phyloP scores from a whole-genome alignment of 2,888 invertebrate genomes.

The Thera obeliscata region DNA sequence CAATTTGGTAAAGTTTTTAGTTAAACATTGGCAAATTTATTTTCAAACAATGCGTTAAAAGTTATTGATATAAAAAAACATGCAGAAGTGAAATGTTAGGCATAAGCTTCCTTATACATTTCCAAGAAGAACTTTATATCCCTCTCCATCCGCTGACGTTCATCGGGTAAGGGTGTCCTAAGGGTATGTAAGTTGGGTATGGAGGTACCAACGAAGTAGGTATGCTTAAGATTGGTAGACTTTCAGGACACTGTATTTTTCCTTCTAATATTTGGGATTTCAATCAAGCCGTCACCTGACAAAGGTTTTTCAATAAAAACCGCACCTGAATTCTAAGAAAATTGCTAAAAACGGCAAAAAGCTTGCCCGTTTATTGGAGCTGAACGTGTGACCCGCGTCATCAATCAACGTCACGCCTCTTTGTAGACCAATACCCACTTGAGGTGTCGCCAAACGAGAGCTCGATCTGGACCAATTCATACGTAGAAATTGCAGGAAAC shows the following conservation, averaged over 20 bases:
- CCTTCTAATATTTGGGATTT: not conserved
- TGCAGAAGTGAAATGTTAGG: too few relatives aligned
- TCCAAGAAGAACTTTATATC: too few relatives aligned
- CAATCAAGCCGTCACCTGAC: not conserved
- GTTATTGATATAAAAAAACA: too few relatives aligned
- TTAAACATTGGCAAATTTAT: not conserved
- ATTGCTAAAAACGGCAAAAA: conserved; percentile 33
- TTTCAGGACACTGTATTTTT: not conserved
- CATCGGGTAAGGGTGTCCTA: too few relatives aligned
- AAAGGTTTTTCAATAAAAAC: not conserved
- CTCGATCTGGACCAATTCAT: conserved; percentile 22
- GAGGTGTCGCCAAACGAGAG: conserved; percentile 39
- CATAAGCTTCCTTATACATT: too few relatives aligned
- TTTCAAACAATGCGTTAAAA: too few relatives aligned
- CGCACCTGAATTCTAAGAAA: conserved; percentile 28
- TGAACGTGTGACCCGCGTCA: conserved; percentile 55
- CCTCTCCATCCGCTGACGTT: too few relatives aligned
- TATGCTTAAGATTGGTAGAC: not conserved
- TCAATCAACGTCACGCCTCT: conserved; percentile 66
- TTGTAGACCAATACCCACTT: conserved; percentile 68
- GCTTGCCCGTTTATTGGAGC: conserved; percentile 44
- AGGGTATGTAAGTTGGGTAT: too few relatives aligned
- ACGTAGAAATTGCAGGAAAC: conserved; percentile 21
- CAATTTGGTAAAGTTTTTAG: not conserved
- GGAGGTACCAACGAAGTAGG: too few relatives aligned